Percentiles rank a stretch among this genome's conserved stretches.
These are phyloP conservation scores for Glaucomys volans DNA, from an alignment of 2,113 vertebrate genomes.

Conservation along the genomic window DNA sequence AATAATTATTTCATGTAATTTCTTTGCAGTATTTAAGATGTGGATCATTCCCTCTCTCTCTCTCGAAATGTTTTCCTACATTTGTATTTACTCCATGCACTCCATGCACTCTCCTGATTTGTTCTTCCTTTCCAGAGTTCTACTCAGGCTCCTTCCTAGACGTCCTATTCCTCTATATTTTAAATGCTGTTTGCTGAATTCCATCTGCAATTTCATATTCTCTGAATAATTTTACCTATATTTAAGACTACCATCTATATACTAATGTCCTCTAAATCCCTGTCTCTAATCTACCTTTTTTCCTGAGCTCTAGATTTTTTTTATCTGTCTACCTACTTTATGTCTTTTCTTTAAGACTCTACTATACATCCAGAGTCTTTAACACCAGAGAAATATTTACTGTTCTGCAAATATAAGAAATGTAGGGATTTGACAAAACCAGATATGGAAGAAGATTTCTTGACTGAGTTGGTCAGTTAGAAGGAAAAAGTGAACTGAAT, in stretches of 20 bases:
- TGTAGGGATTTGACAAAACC: not conserved
- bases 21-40: not conserved
- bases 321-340: not conserved
- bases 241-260: not conserved
- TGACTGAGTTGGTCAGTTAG: not conserved
- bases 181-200: not conserved
- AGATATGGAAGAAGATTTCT: slow-evolving; percentile 7
- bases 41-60: not conserved
- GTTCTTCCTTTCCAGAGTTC: not conserved
- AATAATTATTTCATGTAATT: not conserved
- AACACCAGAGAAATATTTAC: slow-evolving; percentile 25
- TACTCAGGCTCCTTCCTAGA: not conserved
- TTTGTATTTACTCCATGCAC: not conserved
- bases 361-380: not conserved
- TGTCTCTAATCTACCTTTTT: not conserved
- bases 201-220: not conserved
- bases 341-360: not conserved
- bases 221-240: not conserved
- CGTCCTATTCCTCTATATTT: not conserved
- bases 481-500: not conserved
- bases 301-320: not conserved
- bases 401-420: slow-evolving; percentile 23
- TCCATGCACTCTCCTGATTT: not conserved
- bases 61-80: not conserved
- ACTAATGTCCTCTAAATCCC: not conserved